A percentile compares a stretch with the other conserved stretches of the same genome.
Evolutionary conservation across 2,113 vertebrate genomes (phyloP).

Genomic region (Myrmophylax atrothorax): DNA sequence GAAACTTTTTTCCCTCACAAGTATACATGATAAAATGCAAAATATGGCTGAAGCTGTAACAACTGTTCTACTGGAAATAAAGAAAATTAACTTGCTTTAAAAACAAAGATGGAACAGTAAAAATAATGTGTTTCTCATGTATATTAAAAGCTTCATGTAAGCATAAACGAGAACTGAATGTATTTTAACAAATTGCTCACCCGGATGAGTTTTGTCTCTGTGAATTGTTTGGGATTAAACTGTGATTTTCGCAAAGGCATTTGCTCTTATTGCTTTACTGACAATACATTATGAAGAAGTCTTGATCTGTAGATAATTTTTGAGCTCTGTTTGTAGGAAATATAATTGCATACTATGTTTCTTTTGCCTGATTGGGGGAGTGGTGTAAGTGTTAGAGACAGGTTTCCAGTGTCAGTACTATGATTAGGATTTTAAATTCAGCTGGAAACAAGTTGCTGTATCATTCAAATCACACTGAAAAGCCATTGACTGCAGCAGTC

Average conservation of each 20-base stretch:
- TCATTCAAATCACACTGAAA: conserved; percentile 12
- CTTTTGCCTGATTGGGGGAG: not conserved
- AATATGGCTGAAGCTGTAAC: not conserved
- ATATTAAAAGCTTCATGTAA: not conserved
- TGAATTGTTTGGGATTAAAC: conserved; percentile 11
- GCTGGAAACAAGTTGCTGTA: not conserved
- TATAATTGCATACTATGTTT: not conserved
- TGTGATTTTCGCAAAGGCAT: conserved; percentile 11
- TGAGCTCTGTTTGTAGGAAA: conserved; percentile 13
- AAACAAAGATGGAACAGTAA: not conserved
- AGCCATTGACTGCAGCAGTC: not conserved
- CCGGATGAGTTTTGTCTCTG: conserved; percentile 3
- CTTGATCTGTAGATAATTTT: not conserved
- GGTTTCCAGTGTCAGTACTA: not conserved
- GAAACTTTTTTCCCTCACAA: not conserved
- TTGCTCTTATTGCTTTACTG: not conserved
- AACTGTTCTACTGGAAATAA: not conserved
- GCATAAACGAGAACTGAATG: conserved; percentile 8
- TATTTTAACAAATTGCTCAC: conserved; percentile 17
- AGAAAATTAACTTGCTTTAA: conserved; percentile 20
- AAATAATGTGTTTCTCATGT: not conserved
- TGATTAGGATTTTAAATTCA: conserved; percentile 26
- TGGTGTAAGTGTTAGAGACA: not conserved
- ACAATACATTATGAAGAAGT: not conserved
- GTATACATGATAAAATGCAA: conserved; percentile 44